Conservation (phyloP, 2,797 vertebrate genomes). For the Phrynocephalus forsythii region DNA sequence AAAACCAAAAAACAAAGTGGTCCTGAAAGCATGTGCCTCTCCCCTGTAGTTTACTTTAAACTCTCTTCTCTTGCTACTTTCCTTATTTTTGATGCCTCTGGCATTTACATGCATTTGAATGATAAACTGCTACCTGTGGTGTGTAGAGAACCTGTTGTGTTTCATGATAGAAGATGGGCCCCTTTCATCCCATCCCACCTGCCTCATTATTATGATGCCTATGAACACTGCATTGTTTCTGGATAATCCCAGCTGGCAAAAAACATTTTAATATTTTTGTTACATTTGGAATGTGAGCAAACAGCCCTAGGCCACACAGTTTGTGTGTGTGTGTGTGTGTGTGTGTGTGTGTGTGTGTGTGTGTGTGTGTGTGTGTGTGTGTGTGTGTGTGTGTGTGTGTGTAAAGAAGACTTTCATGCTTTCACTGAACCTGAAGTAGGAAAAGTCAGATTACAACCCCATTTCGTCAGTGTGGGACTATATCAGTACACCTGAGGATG, state of each 20-base stretch:
- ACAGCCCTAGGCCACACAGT: background rate
- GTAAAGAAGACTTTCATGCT: background rate
- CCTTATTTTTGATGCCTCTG: slow-evolving; percentile 19
- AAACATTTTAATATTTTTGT: slow-evolving; percentile 2
- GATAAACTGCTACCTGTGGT: slow-evolving; percentile 38
- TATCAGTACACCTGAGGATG: background rate
- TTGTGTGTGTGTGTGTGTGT: too few relatives aligned
- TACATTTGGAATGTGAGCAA: slow-evolving; percentile 14
- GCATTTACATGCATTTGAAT: slow-evolving; percentile 46
- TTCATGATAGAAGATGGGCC: slow-evolving; percentile 38
- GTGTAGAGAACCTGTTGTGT: slow-evolving; percentile 24
- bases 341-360: too few relatives aligned
- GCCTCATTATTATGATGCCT: slow-evolving; percentile 28
- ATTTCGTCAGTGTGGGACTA: background rate
- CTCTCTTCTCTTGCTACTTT: background rate
- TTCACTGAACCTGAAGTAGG: background rate
- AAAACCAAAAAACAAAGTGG: background rate
- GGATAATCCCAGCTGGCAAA: slow-evolving; percentile 21
- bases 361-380: too few relatives aligned
- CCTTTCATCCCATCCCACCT: slow-evolving; percentile 28
- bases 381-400: too few relatives aligned
- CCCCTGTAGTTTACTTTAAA: slow-evolving; percentile 12
- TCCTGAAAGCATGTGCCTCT: slow-evolving; percentile 1
- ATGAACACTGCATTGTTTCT: slow-evolving; percentile 20
- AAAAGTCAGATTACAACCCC: slow-evolving; percentile 4